Base-by-base conservation (phyloP, 1,140 invertebrate genomes). In the Drosophila elegans region DNA sequence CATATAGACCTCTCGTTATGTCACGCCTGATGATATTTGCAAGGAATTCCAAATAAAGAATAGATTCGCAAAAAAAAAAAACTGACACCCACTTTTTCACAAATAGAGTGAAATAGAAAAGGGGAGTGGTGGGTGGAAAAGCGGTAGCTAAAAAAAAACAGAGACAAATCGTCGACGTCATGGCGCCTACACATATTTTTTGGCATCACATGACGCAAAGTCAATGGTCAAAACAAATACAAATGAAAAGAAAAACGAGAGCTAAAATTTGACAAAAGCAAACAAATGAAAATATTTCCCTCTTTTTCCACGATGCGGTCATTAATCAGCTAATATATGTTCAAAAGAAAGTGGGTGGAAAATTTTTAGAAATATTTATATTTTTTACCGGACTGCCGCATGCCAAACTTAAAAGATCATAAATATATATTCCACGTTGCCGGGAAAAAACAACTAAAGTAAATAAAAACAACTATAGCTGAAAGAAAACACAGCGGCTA, bases 201-300 rank as follows among this genome's bases (percentile, higher is more conserved):
- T 34, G 49, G 57, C 66, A 73, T 86, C 83, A 86, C 83, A 86
- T 86, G 83, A 86, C 79, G 83, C 79, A 79, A 74, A 64, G 77
- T 56, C 13, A 78, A 61, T 74, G 55, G 25, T 21, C 49, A 62
- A 59, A 57, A 57, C 9, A 42, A 62, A 59, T 46, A 13, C 16
- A 42, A 52, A 36, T 16, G 27, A 25, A 25, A 13, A 44, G n/a
- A 45, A 52, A 46, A 52, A 46, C 13, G 25, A 41, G 38, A 32
- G 29, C 29, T 25, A 12, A 59, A 67, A 41, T 49, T 52, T 29
- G 36, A 52, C 46, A 55, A 60, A 57, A 55, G 46, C 56, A 80
- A 85, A 69, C 44, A 77, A 74, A 66, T 46, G 46, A 61, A 55
- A 51, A 61, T 73, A 49, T 75, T 54, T 68, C 27, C 59, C 39